Evolutionary conservation across 2,888 invertebrate species (phyloP).

Genomic region (Tribolium freemani): DNA sequence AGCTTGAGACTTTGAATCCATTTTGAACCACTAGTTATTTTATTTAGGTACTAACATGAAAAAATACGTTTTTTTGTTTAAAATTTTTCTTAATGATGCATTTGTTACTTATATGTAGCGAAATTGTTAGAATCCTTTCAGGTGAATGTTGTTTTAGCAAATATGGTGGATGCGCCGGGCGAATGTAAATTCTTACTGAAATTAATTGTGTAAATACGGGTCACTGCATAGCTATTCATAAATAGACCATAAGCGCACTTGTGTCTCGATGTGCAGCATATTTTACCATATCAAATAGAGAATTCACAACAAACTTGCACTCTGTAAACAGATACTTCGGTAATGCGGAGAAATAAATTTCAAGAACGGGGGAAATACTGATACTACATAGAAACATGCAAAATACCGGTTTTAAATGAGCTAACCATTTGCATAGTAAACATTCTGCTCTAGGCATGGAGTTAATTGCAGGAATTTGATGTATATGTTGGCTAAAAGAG

Average conservation of each 20-base stretch:
- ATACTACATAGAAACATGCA: conserved; percentile 49
- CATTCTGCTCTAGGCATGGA: conserved; percentile 48
- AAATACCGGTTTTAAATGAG: conserved; percentile 50
- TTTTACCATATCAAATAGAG: conserved; percentile 42
- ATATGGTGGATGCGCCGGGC: too few relatives aligned
- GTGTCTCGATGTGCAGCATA: conserved; percentile 28
- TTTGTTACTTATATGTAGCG: too few relatives aligned
- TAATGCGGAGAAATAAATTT: conserved; percentile 47
- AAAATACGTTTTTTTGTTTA: too few relatives aligned
- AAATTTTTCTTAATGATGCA: too few relatives aligned
- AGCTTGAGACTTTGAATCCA: too few relatives aligned
- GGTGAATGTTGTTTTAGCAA: too few relatives aligned
- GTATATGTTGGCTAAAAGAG: conserved; percentile 16
- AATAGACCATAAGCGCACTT: conserved; percentile 30
- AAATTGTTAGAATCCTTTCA: too few relatives aligned
- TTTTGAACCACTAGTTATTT: too few relatives aligned
- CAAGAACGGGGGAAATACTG: conserved; percentile 44
- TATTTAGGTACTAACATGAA: too few relatives aligned
- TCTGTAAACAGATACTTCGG: conserved; percentile 48
- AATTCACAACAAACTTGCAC: conserved; percentile 47
- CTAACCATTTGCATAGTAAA: conserved; percentile 52
- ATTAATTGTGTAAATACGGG: background rate
- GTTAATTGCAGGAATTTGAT: conserved; percentile 53
- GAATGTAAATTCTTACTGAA: too few relatives aligned
- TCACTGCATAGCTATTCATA: conserved; percentile 5